phyloP scores from a whole-genome alignment of 2,797 vertebrate species.

The Rallus crepitans region DNA sequence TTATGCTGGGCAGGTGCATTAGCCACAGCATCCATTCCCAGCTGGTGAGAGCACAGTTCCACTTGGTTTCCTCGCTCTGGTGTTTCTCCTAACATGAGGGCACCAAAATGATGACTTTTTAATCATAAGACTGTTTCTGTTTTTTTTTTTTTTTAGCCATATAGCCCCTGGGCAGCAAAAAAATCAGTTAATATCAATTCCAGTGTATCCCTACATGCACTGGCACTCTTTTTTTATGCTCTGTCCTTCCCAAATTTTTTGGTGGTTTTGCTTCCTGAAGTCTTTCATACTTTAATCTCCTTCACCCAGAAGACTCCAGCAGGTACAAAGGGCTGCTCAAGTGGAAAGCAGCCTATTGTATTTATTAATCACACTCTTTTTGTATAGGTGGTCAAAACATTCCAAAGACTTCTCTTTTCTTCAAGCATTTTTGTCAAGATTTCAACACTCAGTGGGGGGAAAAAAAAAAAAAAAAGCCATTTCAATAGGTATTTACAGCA shows the following conservation, averaged over 20 bases:
- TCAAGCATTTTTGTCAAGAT: not conserved
- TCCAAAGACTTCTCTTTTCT: not conserved
- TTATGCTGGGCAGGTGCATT: not conserved
- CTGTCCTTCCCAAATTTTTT: not conserved
- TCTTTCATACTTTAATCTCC: not conserved
- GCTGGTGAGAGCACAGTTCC: not conserved
- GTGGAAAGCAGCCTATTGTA: not conserved
- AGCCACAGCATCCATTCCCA: not conserved
- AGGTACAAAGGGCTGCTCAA: constrained; percentile 11
- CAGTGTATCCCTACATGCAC: not conserved
- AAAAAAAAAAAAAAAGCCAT: not conserved
- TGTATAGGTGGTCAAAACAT: constrained; percentile 2
- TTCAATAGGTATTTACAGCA: not conserved
- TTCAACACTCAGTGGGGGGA: not conserved
- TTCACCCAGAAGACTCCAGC: not conserved
- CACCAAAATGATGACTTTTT: not conserved
- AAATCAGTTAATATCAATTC: not conserved
- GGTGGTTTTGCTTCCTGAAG: not conserved
- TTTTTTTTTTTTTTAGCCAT: not conserved
- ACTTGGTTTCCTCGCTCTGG: not conserved
- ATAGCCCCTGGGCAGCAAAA: not conserved
- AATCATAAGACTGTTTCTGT: not conserved
- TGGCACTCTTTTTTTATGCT: not conserved
- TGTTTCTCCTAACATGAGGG: not conserved
- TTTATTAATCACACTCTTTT: constrained; percentile 8